These are phyloP conservation scores for Leucophenga montana DNA, from an alignment of 2,888 invertebrate species.

Conservation along the genomic window DNA sequence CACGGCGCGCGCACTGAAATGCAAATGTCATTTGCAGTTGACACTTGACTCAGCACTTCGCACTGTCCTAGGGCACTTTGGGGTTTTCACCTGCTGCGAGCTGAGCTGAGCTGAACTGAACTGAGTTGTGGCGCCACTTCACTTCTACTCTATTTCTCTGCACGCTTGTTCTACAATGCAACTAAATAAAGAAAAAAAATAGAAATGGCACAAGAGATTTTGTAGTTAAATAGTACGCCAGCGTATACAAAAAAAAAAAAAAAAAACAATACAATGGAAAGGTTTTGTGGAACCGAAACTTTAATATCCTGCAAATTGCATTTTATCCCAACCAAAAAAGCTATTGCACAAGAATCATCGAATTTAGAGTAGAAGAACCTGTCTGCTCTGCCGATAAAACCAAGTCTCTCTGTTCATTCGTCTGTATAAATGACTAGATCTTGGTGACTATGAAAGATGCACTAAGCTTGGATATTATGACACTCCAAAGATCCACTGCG, in stretches of 20 bases:
- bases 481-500: too few relatives aligned
- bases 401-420: too few relatives aligned
- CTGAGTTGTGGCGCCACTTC: not conserved
- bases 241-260: slow-evolving; percentile 50
- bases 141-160: slow-evolving; percentile 5
- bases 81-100: slow-evolving; percentile 59
- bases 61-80: slow-evolving; percentile 65
- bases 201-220: not conserved
- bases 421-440: too few relatives aligned
- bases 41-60: slow-evolving; percentile 66
- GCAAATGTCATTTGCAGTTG: slow-evolving; percentile 66
- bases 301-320: too few relatives aligned
- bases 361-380: too few relatives aligned
- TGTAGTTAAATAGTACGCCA: slow-evolving; percentile 42
- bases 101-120: not conserved
- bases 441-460: too few relatives aligned
- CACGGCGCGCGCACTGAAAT: slow-evolving; percentile 51
- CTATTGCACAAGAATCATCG: too few relatives aligned
- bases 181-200: slow-evolving; percentile 48
- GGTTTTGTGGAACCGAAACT: too few relatives aligned
- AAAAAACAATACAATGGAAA: too few relatives aligned
- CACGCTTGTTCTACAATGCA: slow-evolving; percentile 2
- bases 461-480: too few relatives aligned
- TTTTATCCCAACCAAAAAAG: too few relatives aligned
- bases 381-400: too few relatives aligned